Percentiles rank a stretch among this genome's conserved stretches.
phyloP scores from a whole-genome alignment of 1,140 invertebrate species.

The Micrasema minimum region DNA sequence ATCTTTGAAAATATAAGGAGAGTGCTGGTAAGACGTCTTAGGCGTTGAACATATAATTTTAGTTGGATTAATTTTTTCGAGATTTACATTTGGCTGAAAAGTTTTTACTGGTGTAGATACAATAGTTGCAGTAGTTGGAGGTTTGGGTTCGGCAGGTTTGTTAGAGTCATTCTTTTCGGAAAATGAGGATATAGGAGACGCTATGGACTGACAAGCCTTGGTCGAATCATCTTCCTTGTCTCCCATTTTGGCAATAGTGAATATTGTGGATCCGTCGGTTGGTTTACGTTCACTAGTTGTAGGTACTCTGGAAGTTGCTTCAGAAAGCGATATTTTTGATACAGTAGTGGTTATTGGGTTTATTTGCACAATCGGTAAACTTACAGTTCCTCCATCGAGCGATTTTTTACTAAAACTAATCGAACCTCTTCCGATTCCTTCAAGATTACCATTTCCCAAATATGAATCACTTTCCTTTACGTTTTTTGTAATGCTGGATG shows the following conservation, averaged over 20 bases:
- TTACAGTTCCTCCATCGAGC: no score
- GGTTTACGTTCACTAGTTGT: constrained; percentile 12
- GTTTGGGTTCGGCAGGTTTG: constrained; percentile 21
- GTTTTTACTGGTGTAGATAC: constrained; percentile 20
- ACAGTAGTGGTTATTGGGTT: not conserved
- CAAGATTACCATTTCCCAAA: no score
- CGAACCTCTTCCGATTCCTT: no score
- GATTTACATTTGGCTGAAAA: constrained; percentile 3
- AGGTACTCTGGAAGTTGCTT: not conserved
- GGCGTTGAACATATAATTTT: constrained; percentile 42
- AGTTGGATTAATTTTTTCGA: constrained; percentile 20
- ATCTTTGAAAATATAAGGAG: constrained; percentile 37
- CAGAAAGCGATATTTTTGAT: not conserved
- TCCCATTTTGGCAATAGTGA: constrained; percentile 48
- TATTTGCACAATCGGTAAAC: no score
- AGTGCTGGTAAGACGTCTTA: constrained; percentile 41
- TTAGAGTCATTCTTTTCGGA: constrained; percentile 41
- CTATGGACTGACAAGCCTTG: constrained; percentile 49
- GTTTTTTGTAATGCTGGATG: no score
- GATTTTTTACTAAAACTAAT: no score
- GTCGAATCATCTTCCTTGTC: constrained; percentile 38
- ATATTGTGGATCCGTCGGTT: constrained; percentile 45
- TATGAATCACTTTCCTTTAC: no score
- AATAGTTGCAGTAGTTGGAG: not conserved
- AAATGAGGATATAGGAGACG: constrained; percentile 46